phyloP scores from a whole-genome alignment of 2,113 vertebrate genomes.

The Alethe castanea region DNA sequence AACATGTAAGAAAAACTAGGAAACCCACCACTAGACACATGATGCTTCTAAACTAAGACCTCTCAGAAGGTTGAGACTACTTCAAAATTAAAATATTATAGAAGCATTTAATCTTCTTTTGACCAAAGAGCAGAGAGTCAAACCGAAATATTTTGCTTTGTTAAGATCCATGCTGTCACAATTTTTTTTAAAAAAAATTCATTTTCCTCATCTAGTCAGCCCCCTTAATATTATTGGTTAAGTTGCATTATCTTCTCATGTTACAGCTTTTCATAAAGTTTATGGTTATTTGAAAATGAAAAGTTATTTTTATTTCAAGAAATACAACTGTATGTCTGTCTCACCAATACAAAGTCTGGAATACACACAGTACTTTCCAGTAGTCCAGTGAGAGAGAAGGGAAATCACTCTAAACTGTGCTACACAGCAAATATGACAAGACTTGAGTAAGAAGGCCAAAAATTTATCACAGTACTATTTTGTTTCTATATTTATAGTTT shows the following conservation, averaged over 20 bases:
- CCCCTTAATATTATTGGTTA: background rate
- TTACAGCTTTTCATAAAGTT: background rate
- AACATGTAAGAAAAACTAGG: background rate
- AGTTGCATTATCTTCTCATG: background rate
- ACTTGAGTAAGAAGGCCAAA: background rate
- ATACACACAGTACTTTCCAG: background rate
- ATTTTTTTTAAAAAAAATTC: no score
- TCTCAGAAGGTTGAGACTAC: background rate
- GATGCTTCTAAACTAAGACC: background rate
- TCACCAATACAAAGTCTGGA: background rate
- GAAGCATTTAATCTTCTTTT: background rate
- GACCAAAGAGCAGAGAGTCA: background rate
- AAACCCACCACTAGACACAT: background rate
- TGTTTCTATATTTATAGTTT: background rate
- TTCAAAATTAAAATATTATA: background rate
- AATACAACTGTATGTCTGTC: background rate
- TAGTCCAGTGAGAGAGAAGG: accelerated
- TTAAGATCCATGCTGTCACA: no score
- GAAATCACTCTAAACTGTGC: background rate
- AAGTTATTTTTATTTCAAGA: background rate
- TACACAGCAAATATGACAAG: background rate
- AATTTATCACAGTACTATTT: no score
- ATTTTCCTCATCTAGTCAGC: background rate
- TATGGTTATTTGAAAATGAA: background rate
- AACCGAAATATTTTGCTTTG: background rate